phyloP scores from a whole-genome alignment of 2,797 vertebrate species.

The Champsocephalus gunnari region DNA sequence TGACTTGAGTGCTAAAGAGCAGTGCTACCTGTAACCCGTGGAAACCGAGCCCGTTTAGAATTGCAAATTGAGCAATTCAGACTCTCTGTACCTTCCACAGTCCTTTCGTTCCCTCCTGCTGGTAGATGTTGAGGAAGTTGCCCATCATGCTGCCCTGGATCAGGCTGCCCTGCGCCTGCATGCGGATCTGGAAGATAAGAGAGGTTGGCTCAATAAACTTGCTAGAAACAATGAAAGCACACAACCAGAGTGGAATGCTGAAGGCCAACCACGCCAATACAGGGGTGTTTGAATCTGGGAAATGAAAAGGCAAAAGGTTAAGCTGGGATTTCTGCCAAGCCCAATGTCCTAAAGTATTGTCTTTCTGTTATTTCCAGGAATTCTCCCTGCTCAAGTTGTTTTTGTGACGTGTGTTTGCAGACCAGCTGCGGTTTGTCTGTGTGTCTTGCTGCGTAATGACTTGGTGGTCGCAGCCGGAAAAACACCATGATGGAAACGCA shows the following conservation, averaged over 20 bases:
- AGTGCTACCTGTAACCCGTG: neutral
- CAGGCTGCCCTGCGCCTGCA: slow-evolving; percentile 96
- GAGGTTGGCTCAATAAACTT: neutral
- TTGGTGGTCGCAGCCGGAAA: slow-evolving; percentile 1
- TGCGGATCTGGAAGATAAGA: slow-evolving; percentile 89
- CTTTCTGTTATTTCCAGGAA: slow-evolving; percentile 13
- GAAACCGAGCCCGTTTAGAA: neutral
- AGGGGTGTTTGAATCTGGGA: neutral
- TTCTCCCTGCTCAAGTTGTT: slow-evolving; percentile 5
- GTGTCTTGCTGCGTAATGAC: neutral
- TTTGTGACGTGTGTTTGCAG: slow-evolving; percentile 15
- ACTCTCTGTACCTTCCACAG: slow-evolving; percentile 90
- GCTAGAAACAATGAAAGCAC: slow-evolving; percentile 8
- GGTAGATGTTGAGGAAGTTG: slow-evolving; percentile 97
- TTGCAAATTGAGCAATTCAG: neutral
- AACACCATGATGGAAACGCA: slow-evolving; percentile 13
- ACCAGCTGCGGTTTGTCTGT: neutral
- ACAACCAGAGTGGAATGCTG: slow-evolving; percentile 8
- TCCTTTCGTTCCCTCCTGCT: slow-evolving; percentile 94
- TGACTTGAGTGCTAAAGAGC: neutral
- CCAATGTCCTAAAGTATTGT: neutral
- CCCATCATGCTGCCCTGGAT: slow-evolving; percentile 97
- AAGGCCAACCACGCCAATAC: neutral
- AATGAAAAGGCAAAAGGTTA: slow-evolving; percentile 24
- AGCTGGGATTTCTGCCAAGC: slow-evolving; percentile 15